Evolutionary conservation across 2,888 invertebrate genomes (phyloP), one percentile per base, ranked within the genome.

Genomic region (Nebria brevicollis): DNA sequence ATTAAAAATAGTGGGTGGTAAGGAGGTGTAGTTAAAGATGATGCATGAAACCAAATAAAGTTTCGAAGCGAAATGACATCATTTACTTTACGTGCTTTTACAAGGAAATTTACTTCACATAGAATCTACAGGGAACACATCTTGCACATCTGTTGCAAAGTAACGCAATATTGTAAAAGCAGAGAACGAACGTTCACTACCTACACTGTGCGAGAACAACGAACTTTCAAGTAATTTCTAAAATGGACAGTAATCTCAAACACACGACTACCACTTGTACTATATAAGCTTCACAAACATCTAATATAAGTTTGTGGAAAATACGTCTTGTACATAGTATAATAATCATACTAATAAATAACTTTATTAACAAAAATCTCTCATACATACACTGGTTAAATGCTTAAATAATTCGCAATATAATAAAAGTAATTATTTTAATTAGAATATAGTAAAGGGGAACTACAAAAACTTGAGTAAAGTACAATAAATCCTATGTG

Each of bases 21-120:
- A 7, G 54, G 54, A 7, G 54, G 54, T 8, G 7, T 68, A 11
- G 68, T 68, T 68, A 25, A 73, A 73, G 73, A 72, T 72, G 72
- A 72, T 72, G 72, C 72, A 72, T 72, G 72, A 72, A 72, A 72
- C 73, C 73, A 73, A 43, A 73, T 73, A 73, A 73, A 73, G 73
- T 73, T 34, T 73, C 43, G 11, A 42, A 41, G 43, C 73, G 73
- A 73, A 73, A 73, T 73, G 73, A 73, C 73, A 73, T 73, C 73
- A 41, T 73, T 73, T 73, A 73, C 42, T 73, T 41, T 13, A 73
- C n/a, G 42, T 43, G 73, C 42, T 73, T 73, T 42, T 41, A 73
- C 43, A 73, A 73, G 73, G 73, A 73, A 73, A 73, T 73, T 73
- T 41, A 73, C 73, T 73, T 43, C 43, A 42, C 73, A 42, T 73